A percentile compares a stretch with the other conserved stretches of the same genome.
Evolutionary conservation across 2,888 invertebrate genomes (phyloP).

Genomic region (Dynastes tityus): DNA sequence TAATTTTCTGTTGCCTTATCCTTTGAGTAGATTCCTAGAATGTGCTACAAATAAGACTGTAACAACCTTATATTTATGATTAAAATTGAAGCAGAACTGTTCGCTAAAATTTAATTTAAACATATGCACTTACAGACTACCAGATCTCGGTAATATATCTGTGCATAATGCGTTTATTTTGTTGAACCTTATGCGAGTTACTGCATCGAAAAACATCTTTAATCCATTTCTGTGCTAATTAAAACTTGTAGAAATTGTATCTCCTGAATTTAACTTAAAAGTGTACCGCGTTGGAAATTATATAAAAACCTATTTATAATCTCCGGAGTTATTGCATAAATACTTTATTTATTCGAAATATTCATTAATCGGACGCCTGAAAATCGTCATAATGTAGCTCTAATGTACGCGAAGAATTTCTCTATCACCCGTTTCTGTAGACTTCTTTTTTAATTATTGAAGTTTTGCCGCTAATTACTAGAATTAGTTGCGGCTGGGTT

Average conservation of each 20-base stretch:
- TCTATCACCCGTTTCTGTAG: conserved; percentile 4
- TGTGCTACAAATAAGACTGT: too few relatives aligned
- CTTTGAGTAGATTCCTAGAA: too few relatives aligned
- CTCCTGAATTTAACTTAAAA: background rate
- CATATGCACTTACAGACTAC: too few relatives aligned
- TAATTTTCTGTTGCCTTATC: too few relatives aligned
- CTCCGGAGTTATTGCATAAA: conserved; percentile 11
- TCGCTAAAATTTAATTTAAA: too few relatives aligned
- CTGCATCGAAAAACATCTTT: too few relatives aligned
- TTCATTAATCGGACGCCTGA: conserved; percentile 9
- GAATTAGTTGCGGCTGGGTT: conserved; percentile 20
- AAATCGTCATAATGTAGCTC: conserved; percentile 5
- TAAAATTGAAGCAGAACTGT: too few relatives aligned
- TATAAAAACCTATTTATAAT: background rate
- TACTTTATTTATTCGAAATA: conserved; percentile 1
- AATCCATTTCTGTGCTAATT: background rate
- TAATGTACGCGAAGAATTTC: conserved; percentile 17
- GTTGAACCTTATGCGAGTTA: too few relatives aligned
- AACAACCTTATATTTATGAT: too few relatives aligned
- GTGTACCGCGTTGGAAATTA: too few relatives aligned
- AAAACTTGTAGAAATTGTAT: background rate
- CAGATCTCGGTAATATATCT: too few relatives aligned
- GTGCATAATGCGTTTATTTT: too few relatives aligned
- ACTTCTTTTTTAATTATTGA: conserved; percentile 26
- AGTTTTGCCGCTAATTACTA: conserved; percentile 31